Conservation (phyloP, 2,113 vertebrate genomes). For the Nycticebus coucang region DNA sequence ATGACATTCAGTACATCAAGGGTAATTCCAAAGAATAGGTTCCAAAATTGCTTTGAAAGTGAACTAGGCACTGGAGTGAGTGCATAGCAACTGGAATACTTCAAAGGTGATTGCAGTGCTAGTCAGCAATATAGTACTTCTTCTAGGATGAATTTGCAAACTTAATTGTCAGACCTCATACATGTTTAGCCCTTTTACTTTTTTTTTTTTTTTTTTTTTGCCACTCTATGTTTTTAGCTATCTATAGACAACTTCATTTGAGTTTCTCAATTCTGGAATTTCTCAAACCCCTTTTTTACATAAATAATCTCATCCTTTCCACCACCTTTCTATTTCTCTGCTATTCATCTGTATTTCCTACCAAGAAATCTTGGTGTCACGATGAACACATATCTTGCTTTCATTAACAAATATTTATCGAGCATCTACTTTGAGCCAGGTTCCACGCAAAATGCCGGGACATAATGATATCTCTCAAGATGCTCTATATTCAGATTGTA, state of each 20-base stretch:
- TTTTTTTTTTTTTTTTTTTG: no score
- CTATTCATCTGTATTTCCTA: not conserved
- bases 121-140: no score
- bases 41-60: no score
- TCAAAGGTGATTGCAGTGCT: no score
- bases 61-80: no score
- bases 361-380: not conserved
- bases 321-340: slow-evolving; percentile 2
- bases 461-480: not conserved
- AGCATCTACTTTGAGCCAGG: not conserved
- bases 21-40: no score
- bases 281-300: not conserved
- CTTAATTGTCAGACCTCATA: no score
- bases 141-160: no score
- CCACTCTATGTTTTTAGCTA: not conserved
- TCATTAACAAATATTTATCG: not conserved
- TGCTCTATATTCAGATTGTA: not conserved
- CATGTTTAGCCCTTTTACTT: not conserved
- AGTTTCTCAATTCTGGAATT: slow-evolving; percentile 8
- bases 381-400: not conserved
- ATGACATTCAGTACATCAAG: no score
- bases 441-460: not conserved
- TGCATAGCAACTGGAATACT: no score
- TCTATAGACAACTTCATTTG: not conserved
- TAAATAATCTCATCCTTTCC: not conserved